Evolutionary conservation across 2,113 vertebrate genomes (phyloP), one percentile per base, ranked within the genome.

Genomic region (Pterocles orientalis): DNA sequence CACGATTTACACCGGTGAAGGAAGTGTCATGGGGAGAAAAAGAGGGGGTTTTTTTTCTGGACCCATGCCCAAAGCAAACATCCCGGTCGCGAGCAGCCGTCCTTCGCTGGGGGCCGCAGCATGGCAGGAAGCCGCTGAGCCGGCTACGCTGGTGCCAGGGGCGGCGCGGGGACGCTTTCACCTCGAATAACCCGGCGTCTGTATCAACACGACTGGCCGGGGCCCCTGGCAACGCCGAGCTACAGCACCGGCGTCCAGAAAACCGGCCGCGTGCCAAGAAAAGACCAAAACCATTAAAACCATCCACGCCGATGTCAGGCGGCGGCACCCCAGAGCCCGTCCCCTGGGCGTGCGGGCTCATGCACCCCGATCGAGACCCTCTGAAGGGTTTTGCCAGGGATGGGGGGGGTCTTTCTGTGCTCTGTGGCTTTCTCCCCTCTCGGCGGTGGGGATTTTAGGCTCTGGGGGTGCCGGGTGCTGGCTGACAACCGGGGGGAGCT

Each of bases 221-320:
- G 78, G 66, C 71, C 41, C n/a, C 88, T 2, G 21, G 82, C 82
- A 84, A 60, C 5, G 4, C 66, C 7, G 28, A 69, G 72, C 45
- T 6, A 47, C 79, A 18, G 87, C 62, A 28, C 80, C 23, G 2
- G 54, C 11, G 17, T 23, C 81, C 75, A 34, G 31, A 33, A 60
- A 77, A n/a, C 45, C 45, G 1, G 31, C 23, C 1, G 2, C 0
- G 2, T 16, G 90, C 81, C 92, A 69, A 48, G 47, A 10, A 78
- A 51, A 21, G 17, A 5, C 71, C 79, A 50, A 79, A 88, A 9
- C 72, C 81, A 12, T 3, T 2, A 18, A 34, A 61, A 73, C 41
- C 1, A 0, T 6, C 66, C 50, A 2, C 1, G 0, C 41, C 5
- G 7, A 23, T 0, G 1, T 4, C 1, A 43, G 58, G 43, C 1